Evolutionary conservation across 1,140 invertebrate species (phyloP).

Genomic region (Rhagoletis zephyria): DNA sequence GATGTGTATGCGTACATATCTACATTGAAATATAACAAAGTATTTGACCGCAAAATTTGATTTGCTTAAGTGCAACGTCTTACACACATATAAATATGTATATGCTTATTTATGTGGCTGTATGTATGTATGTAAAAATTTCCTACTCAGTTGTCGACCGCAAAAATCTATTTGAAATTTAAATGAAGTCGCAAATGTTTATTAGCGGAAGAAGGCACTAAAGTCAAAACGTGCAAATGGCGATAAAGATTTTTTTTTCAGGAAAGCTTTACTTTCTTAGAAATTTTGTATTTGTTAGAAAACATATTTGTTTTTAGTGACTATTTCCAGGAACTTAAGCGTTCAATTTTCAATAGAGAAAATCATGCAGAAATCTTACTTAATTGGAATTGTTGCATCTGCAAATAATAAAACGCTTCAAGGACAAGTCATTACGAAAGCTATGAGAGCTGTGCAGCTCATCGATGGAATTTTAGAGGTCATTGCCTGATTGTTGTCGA

Average conservation of each 20-base stretch:
- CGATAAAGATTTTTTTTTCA: neutral
- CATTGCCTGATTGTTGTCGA: too few relatives aligned
- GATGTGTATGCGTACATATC: neutral
- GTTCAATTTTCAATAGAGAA: too few relatives aligned
- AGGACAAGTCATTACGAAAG: too few relatives aligned
- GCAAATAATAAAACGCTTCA: too few relatives aligned
- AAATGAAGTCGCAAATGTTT: conserved; percentile 47
- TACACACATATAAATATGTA: neutral
- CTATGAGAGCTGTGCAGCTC: too few relatives aligned
- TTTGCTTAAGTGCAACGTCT: neutral
- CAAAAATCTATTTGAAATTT: conserved; percentile 52
- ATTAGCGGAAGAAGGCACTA: conserved; percentile 30
- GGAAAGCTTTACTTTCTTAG: too few relatives aligned
- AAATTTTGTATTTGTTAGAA: too few relatives aligned
- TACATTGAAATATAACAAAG: neutral
- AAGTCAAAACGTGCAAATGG: neutral
- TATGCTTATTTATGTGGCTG: neutral
- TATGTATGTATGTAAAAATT: neutral
- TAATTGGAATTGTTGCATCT: too few relatives aligned
- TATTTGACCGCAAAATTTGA: conserved; percentile 41
- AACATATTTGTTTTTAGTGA: too few relatives aligned
- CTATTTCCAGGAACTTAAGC: too few relatives aligned
- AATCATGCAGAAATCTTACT: too few relatives aligned
- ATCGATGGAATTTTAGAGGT: too few relatives aligned
- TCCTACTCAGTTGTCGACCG: conserved; percentile 6